These are phyloP conservation scores for Drosophila kikkawai DNA, from an alignment of 1,140 invertebrate species.

Conservation along the genomic window DNA sequence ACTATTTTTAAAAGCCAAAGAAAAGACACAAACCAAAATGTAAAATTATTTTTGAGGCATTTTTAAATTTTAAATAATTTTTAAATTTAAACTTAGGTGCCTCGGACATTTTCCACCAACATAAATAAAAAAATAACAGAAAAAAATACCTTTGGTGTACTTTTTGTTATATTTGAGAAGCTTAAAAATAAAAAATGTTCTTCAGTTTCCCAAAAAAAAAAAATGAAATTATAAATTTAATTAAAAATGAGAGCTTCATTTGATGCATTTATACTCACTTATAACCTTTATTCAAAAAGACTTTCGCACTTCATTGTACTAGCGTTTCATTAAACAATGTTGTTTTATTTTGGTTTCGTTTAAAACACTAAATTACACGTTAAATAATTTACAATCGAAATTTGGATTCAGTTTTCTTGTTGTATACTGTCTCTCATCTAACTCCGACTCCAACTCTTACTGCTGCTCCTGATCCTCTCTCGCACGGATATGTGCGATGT, in stretches of 20 bases:
- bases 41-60: background rate
- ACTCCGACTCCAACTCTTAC: background rate
- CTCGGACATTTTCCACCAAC: too few species aligned
- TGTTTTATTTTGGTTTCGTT: conserved; percentile 61
- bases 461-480: conserved; percentile 24
- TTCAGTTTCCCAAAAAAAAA: too few species aligned
- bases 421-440: conserved; percentile 40
- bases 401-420: conserved; percentile 65
- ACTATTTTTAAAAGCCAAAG: background rate
- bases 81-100: background rate
- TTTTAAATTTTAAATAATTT: background rate
- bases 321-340: conserved; percentile 65
- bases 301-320: conserved; percentile 27
- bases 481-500: conserved; percentile 34
- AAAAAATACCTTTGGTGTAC: too few species aligned
- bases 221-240: too few species aligned
- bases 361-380: conserved; percentile 59
- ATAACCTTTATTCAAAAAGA: background rate
- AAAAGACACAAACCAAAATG: background rate
- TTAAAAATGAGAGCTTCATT: too few species aligned
- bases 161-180: too few species aligned
- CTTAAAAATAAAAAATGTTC: too few species aligned
- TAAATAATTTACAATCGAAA: conserved; percentile 78
- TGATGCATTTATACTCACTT: background rate
- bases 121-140: too few species aligned